Evolutionary conservation across 2,888 invertebrate genomes (phyloP).

Genomic region (Creontiades dilutus): DNA sequence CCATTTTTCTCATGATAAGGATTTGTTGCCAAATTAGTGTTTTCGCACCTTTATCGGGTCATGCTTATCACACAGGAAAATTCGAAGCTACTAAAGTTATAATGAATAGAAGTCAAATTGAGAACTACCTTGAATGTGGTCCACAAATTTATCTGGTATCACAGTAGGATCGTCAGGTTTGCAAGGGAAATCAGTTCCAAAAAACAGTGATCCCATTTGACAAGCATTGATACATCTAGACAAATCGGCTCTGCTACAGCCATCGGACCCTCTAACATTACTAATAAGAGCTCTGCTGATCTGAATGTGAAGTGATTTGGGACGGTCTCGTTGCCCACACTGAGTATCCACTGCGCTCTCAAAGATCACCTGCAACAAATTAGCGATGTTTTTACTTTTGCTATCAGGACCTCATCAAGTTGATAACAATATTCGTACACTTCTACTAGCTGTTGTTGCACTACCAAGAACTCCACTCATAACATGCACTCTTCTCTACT

Average conservation of each 20-base stretch:
- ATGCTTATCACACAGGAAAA: no score
- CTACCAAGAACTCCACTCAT: no score
- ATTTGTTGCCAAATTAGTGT: no score
- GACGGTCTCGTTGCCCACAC: slow-evolving; percentile 91
- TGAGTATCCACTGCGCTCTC: slow-evolving; percentile 86
- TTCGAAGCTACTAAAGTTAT: no score
- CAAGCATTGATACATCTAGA: slow-evolving; percentile 89
- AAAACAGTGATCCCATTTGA: slow-evolving; percentile 87
- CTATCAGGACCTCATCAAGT: no score
- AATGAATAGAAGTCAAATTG: background rate
- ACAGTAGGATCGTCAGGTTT: slow-evolving; percentile 85
- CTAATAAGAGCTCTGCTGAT: slow-evolving; percentile 86
- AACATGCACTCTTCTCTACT: no score
- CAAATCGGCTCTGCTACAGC: slow-evolving; percentile 87
- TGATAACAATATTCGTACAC: no score
- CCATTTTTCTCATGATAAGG: no score
- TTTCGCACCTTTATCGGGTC: no score
- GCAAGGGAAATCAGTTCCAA: slow-evolving; percentile 89
- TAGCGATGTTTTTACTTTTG: no score
- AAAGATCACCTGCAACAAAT: slow-evolving; percentile 83
- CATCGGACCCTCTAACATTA: slow-evolving; percentile 83
- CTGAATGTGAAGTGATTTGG: slow-evolving; percentile 91
- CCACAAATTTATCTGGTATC: slow-evolving; percentile 89
- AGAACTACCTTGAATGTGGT: slow-evolving; percentile 82
- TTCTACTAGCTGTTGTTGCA: no score